Percentiles rank a stretch among this genome's conserved stretches.
Evolutionary conservation across 2,888 invertebrate species (phyloP).

Genomic region (Torymus auratus): DNA sequence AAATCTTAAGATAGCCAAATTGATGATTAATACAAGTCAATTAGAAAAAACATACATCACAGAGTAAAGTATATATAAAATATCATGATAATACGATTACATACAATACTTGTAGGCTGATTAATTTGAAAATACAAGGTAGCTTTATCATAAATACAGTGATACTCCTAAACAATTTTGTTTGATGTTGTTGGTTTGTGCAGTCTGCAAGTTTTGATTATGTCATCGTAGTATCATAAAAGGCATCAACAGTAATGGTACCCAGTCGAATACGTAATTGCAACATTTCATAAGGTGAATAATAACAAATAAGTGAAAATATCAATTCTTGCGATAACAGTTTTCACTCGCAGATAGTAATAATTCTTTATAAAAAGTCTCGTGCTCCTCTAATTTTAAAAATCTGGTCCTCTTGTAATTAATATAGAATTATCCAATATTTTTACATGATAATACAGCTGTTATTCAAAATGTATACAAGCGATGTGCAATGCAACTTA

Average conservation of each 20-base stretch:
- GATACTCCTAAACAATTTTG: conserved; percentile 9
- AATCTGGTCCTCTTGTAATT: conserved; percentile 47
- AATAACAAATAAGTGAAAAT: conserved; percentile 52
- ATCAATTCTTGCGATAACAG: conserved; percentile 27
- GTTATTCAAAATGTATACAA: conserved; percentile 28
- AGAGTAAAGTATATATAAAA: conserved; percentile 62
- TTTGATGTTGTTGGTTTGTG: background rate
- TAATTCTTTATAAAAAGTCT: conserved; percentile 42
- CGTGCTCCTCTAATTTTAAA: conserved; percentile 20
- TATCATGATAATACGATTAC: conserved; percentile 32
- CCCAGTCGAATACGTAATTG: conserved; percentile 42
- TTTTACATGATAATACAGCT: conserved; percentile 23
- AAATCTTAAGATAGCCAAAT: conserved; percentile 27
- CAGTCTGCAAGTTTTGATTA: conserved; percentile 17
- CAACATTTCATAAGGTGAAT: conserved; percentile 39
- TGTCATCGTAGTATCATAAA: conserved; percentile 39
- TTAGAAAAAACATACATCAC: conserved; percentile 62
- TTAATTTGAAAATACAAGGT: conserved; percentile 25
- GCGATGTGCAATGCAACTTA: conserved; percentile 40
- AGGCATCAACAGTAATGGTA: conserved; percentile 51
- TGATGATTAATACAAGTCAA: conserved; percentile 35
- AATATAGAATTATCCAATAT: conserved; percentile 23
- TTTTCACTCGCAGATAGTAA: conserved; percentile 15
- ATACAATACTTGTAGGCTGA: conserved; percentile 20
- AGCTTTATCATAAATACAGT: conserved; percentile 36